phyloP scores from a whole-genome alignment of 53 echinoderm and acorn worm species.

The Luidia sarsii region DNA sequence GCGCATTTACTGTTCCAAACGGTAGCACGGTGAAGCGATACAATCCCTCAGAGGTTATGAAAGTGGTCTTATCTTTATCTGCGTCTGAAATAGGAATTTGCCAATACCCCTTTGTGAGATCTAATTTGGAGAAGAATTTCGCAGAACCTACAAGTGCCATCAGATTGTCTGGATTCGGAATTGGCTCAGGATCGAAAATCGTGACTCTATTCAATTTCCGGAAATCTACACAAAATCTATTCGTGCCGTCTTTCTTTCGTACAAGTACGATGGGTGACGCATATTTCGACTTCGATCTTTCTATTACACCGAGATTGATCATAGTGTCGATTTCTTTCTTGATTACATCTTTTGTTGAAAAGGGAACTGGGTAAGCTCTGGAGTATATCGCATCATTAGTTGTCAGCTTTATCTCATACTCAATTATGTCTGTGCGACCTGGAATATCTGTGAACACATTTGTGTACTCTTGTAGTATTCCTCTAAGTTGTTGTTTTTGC shows the following conservation, averaged over 20 bases:
- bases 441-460: constrained; percentile 2
- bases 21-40: constrained; percentile 50
- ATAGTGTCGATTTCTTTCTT: constrained; percentile 21
- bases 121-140: constrained; percentile 33
- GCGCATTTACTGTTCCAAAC: constrained; percentile 54
- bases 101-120: constrained; percentile 47
- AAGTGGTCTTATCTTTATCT: constrained; percentile 21
- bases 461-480: not conserved
- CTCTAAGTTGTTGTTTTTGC: not conserved
- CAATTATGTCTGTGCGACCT: not conserved
- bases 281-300: constrained; percentile 7
- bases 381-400: not conserved
- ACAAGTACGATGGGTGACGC: constrained; percentile 31
- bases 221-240: constrained; percentile 22
- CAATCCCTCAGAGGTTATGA: constrained; percentile 52
- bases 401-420: not conserved
- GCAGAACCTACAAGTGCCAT: not conserved
- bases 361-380: constrained; percentile 32
- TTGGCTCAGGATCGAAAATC: constrained; percentile 40
- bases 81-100: constrained; percentile 15
- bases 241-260: constrained; percentile 24
- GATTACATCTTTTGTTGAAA: constrained; percentile 21
- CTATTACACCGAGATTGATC: constrained; percentile 33
- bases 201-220: constrained; percentile 22
- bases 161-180: constrained; percentile 26